Evolutionary conservation across 2,113 vertebrate genomes (phyloP).

Genomic region (Daubentonia madagascariensis): DNA sequence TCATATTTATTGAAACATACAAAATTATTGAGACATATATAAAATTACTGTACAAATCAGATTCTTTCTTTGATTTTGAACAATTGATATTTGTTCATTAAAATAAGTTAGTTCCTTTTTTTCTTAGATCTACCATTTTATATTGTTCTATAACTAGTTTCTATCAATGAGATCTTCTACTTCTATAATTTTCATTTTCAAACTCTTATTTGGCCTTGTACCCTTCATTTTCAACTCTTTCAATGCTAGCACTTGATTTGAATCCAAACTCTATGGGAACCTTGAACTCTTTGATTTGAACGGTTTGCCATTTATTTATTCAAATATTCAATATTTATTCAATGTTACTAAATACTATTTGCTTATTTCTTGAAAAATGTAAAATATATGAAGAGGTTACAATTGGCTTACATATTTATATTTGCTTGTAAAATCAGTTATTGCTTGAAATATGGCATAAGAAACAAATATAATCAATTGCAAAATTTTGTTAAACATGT

Average conservation of each 20-base stretch:
- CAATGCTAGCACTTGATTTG: not conserved
- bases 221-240: not conserved
- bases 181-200: not conserved
- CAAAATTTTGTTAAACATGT: not conserved
- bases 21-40: not conserved
- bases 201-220: not conserved
- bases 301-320: not conserved
- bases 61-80: not conserved
- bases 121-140: not conserved
- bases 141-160: not conserved
- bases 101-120: not conserved
- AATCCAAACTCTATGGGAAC: not conserved
- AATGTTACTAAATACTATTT: not conserved
- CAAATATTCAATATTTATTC: not conserved
- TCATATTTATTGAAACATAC: not conserved
- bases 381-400: not conserved
- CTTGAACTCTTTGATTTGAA: not conserved
- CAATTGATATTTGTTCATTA: not conserved
- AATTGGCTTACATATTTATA: not conserved
- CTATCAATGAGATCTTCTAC: not conserved
- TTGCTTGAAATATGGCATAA: not conserved
- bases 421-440: not conserved
- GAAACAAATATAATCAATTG: not conserved
- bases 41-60: not conserved
- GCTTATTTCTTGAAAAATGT: not conserved